phyloP scores from a whole-genome alignment of 1,140 invertebrate genomes.

The Drosophila pectinifera region DNA sequence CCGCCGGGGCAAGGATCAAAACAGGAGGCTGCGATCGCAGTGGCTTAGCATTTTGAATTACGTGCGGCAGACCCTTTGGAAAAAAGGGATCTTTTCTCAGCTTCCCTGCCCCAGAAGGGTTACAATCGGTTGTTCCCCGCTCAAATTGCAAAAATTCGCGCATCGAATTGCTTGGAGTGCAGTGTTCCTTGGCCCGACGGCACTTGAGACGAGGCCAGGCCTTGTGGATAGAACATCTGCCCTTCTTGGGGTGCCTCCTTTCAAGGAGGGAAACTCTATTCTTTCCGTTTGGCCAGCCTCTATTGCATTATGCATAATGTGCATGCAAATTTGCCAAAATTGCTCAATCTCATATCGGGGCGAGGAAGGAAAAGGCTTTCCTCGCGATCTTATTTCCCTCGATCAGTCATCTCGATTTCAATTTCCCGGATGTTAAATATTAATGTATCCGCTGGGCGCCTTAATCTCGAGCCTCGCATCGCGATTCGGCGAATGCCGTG shows the following conservation, averaged over 20 bases:
- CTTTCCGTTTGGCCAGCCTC: constrained; percentile 36
- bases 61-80: constrained; percentile 57
- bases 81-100: constrained; percentile 12
- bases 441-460: constrained; percentile 65
- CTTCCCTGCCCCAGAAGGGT: constrained; percentile 55
- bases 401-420: constrained; percentile 69
- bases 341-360: constrained; percentile 51
- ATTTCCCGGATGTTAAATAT: constrained; percentile 79
- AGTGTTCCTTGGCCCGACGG: constrained; percentile 29
- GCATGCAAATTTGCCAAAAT: constrained; percentile 80
- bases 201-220: constrained; percentile 29
- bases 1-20: constrained; percentile 50
- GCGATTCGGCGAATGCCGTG: constrained; percentile 51
- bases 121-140: constrained; percentile 27
- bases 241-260: constrained; percentile 6
- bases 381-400: constrained; percentile 60
- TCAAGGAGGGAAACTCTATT: constrained; percentile 28
- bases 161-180: constrained; percentile 73
- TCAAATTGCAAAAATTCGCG: constrained; percentile 74
- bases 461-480: constrained; percentile 36
- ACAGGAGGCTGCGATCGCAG: constrained; percentile 48
- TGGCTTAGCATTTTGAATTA: constrained; percentile 50
- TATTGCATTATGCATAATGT: constrained; percentile 74
- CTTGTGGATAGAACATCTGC: constrained; percentile 60
- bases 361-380: constrained; percentile 32